Percentiles rank a stretch among this genome's conserved stretches.
Evolutionary conservation across 1,140 invertebrate species (phyloP).

Genomic region (Contarinia nasturtii): DNA sequence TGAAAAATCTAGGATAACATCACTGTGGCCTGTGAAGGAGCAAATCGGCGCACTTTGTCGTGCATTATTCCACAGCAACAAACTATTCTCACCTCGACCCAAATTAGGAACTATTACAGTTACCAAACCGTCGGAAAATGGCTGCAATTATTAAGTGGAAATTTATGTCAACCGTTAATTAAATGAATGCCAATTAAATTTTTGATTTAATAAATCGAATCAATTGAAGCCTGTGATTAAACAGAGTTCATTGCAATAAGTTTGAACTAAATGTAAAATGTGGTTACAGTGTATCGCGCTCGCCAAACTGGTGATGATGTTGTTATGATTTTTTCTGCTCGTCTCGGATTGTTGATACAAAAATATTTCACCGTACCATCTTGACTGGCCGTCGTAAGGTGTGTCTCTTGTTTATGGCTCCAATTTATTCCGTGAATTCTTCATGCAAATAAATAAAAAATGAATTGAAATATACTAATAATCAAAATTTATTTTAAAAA

Average conservation of each 20-base stretch:
- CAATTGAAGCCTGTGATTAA: not conserved
- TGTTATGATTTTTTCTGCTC: constrained; percentile 62
- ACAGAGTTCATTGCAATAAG: not conserved
- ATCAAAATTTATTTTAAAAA: too few species aligned
- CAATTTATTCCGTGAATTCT: constrained; percentile 85
- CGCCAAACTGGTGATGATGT: constrained; percentile 83
- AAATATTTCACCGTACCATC: constrained; percentile 91
- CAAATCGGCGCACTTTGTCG: constrained; percentile 53
- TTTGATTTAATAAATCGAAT: constrained; percentile 3
- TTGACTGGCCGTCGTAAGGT: constrained; percentile 81
- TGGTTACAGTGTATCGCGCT: constrained; percentile 63
- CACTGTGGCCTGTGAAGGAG: constrained; percentile 79
- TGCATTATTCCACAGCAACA: constrained; percentile 63
- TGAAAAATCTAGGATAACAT: constrained; percentile 87
- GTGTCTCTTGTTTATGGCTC: constrained; percentile 69
- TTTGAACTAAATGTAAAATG: constrained; percentile 1
- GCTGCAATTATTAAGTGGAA: constrained; percentile 35
- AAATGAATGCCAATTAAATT: not conserved
- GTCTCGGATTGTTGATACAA: constrained; percentile 66
- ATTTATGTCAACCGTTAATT: not conserved
- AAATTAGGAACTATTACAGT: constrained; percentile 75
- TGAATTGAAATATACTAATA: too few species aligned
- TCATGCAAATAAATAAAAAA: too few species aligned
- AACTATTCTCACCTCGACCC: constrained; percentile 55
- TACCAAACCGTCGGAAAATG: constrained; percentile 80